Conservation (phyloP, 1,140 invertebrate genomes). For the Drosophila persimilis region DNA sequence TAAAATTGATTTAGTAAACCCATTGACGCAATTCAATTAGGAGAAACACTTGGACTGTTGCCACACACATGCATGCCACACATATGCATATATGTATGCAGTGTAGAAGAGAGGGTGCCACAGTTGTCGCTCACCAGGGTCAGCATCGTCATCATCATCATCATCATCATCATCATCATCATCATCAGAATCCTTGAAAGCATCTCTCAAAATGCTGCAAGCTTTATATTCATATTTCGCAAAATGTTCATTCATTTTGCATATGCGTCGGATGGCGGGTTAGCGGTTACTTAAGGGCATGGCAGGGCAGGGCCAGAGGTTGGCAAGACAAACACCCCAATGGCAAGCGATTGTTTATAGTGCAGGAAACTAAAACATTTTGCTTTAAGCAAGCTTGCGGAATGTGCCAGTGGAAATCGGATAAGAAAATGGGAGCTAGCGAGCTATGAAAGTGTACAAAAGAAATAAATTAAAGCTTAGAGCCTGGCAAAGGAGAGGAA, state of each 20-base stretch:
- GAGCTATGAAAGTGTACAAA: neutral
- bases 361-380: slow-evolving; percentile 3
- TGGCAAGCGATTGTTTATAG: slow-evolving; percentile 10
- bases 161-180: no score
- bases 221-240: slow-evolving; percentile 11
- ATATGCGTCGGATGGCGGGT: neutral
- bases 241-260: slow-evolving; percentile 10
- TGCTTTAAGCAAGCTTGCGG: neutral
- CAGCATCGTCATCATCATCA: no score
- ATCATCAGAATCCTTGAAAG: no score
- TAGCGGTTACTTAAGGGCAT: neutral
- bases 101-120: no score
- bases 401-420: neutral
- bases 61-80: neutral
- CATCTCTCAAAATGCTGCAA: neutral
- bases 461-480: neutral
- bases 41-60: slow-evolving; percentile 6
- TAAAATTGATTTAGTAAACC: slow-evolving; percentile 26
- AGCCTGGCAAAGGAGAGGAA: no score
- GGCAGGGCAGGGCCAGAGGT: neutral
- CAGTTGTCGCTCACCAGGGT: no score
- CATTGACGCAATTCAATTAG: slow-evolving; percentile 59
- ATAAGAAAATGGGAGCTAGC: neutral
- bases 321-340: slow-evolving; percentile 4
- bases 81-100: neutral